A percentile compares a stretch with the other conserved stretches of the same genome.
phyloP scores from a whole-genome alignment of 2,797 vertebrate species.

The Chiloscyllium punctatum region DNA sequence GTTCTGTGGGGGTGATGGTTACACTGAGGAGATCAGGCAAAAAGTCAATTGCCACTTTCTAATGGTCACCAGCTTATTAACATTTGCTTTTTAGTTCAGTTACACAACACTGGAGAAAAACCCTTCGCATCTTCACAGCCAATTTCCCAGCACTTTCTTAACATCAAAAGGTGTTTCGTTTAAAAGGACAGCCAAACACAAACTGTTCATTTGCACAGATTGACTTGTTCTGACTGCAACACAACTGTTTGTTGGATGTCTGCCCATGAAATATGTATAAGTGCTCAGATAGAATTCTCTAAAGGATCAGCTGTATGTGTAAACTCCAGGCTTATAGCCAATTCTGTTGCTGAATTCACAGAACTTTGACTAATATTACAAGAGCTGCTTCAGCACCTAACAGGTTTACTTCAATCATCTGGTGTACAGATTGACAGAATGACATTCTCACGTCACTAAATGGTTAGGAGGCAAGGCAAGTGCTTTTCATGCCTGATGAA shows the following conservation, averaged over 20 bases:
- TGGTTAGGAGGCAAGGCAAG: background rate
- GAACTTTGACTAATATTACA: slow-evolving; percentile 24
- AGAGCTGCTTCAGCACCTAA: background rate
- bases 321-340: background rate
- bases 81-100: background rate
- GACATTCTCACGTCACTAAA: background rate
- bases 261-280: slow-evolving; percentile 11
- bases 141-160: too few relatives aligned
- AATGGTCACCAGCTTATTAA: background rate
- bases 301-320: background rate
- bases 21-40: background rate
- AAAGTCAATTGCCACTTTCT: background rate
- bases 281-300: background rate
- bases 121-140: background rate
- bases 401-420: background rate
- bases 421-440: background rate
- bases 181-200: background rate
- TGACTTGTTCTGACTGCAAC: slow-evolving; percentile 6
- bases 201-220: background rate
- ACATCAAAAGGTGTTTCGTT: background rate
- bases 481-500: background rate
- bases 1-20: background rate
- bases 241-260: background rate
- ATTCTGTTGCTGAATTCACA: background rate
- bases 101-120: background rate